Base-by-base conservation (phyloP, 1,140 invertebrate genomes). In the Eupeodes corollae region DNA sequence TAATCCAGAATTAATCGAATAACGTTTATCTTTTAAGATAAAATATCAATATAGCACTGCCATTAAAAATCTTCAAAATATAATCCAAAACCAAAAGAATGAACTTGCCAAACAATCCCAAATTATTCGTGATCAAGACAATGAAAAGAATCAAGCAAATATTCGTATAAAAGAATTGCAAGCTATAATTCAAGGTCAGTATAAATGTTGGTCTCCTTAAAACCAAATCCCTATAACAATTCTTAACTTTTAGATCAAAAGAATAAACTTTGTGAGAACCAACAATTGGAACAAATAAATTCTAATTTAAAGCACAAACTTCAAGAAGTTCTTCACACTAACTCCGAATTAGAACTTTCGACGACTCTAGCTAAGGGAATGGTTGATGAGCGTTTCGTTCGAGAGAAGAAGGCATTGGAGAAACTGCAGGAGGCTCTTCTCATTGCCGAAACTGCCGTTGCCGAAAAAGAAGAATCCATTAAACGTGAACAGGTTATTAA, bases 381-480 rank as follows among this genome's bases (percentile, higher is more conserved):
- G 18, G 15, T 35, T 1, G 47, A 51, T 16, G 49, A 55, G 11
- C 38, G 46, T 14, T 39, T 49, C 3, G 32, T 37, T 16, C 40
- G 49, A 8, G 54, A 55, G 40, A 43, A 48, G 35, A 12, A 41
- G 1, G 64, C 64, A 13, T 52, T 67, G 45, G 48, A 46, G 2
- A 67, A 67, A 31, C 52, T 67, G 1, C 57, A 67, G 30, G 76
- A 78, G 53, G 71, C 75, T 6, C 54, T 79, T 15, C 57, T 61
- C 15, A 49, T 78, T 0, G 69, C 73, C 33, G 76, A 78, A 51
- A 56, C 66, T 6, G 71, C 72, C 0, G 56, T 73, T 3, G 57
- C 48, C 15, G 76, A 76, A 40, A 75, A 73, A 46, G 65, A 70
- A 18, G 56, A 55, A 16, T 61, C 68, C 9, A 48, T 63, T 6